phyloP scores from a whole-genome alignment of 2,888 invertebrate genomes.

The Selenia dentaria region DNA sequence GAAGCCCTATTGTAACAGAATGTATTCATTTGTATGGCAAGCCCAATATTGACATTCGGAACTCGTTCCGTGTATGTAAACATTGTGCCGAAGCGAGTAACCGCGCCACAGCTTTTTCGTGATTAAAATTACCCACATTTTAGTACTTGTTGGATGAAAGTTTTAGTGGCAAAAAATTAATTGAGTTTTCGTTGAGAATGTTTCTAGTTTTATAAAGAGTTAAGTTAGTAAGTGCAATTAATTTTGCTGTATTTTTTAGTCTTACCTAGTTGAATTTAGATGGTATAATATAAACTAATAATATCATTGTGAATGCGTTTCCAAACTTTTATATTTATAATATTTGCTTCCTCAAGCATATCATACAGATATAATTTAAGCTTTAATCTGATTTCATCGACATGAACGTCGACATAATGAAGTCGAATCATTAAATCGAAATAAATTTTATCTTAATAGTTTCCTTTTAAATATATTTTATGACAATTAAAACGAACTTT shows the following conservation, averaged over 20 bases:
- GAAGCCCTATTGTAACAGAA: slow-evolving; percentile 79
- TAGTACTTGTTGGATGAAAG: slow-evolving; percentile 19
- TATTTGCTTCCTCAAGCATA: slow-evolving; percentile 11
- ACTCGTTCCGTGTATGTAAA: slow-evolving; percentile 75
- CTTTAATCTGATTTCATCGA: slow-evolving; percentile 21
- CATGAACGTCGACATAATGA: slow-evolving; percentile 33
- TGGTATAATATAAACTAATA: too few species aligned
- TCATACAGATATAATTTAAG: slow-evolving; percentile 14
- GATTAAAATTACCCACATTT: slow-evolving; percentile 54
- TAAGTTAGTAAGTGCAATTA: not conserved
- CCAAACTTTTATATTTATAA: too few species aligned
- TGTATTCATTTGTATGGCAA: slow-evolving; percentile 83
- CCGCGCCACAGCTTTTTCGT: slow-evolving; percentile 48
- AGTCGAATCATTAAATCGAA: slow-evolving; percentile 29
- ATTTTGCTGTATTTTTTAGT: too few species aligned
- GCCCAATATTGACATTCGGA: slow-evolving; percentile 76
- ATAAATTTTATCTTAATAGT: slow-evolving; percentile 40
- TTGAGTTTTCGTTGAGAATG: not conserved
- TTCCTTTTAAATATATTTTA: slow-evolving; percentile 41
- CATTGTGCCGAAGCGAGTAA: slow-evolving; percentile 51
- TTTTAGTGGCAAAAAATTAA: slow-evolving; percentile 3
- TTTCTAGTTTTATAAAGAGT: not conserved
- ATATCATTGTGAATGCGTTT: too few species aligned
- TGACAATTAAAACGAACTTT: slow-evolving; percentile 40
- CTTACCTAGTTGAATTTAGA: too few species aligned